A percentile compares a stretch with the other conserved stretches of the same genome.
phyloP scores from a whole-genome alignment of 2,888 invertebrate species.

The Metopia argyrocephala region DNA sequence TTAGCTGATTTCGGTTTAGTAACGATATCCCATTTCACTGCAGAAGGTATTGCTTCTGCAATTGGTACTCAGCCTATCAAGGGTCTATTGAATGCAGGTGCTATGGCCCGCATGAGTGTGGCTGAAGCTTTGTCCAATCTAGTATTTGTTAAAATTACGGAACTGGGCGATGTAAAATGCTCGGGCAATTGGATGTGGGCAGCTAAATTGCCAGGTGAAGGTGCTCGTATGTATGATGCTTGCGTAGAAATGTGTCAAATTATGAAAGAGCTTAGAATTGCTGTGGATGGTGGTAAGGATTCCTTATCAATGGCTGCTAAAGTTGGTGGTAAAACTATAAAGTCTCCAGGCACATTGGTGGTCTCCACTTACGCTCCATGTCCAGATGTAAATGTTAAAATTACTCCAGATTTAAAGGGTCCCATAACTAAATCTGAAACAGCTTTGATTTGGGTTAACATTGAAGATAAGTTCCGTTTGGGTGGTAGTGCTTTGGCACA shows the following conservation, averaged over 20 bases:
- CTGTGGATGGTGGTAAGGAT: constrained; percentile 98
- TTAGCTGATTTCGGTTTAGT: constrained; percentile 95
- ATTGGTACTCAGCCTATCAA: constrained; percentile 99
- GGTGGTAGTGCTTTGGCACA: constrained; percentile 97
- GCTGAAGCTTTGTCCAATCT: constrained; percentile 96
- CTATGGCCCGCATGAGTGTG: constrained; percentile 96
- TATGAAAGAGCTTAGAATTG: constrained; percentile 89
- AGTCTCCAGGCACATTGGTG: constrained; percentile 93
- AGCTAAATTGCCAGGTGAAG: constrained; percentile 95
- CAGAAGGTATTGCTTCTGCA: constrained; percentile 93
- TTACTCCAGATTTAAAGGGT: constrained; percentile 94
- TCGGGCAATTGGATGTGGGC: constrained; percentile 99
- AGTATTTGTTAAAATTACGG: constrained; percentile 85
- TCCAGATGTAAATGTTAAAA: constrained; percentile 89
- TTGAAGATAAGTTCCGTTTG: constrained; percentile 87
- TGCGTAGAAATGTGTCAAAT: constrained; percentile 92
- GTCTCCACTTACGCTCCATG: constrained; percentile 98
- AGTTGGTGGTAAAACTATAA: constrained; percentile 84
- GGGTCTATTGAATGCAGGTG: constrained; percentile 85
- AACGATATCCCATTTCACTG: constrained; percentile 90
- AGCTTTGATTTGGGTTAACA: constrained; percentile 87
- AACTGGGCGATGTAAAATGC: constrained; percentile 93
- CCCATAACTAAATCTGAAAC: constrained; percentile 82
- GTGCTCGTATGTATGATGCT: constrained; percentile 91
- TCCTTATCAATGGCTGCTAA: constrained; percentile 98